Evolutionary conservation across 2,888 invertebrate genomes (phyloP).

Genomic region (Caenorhabditis sp.): DNA sequence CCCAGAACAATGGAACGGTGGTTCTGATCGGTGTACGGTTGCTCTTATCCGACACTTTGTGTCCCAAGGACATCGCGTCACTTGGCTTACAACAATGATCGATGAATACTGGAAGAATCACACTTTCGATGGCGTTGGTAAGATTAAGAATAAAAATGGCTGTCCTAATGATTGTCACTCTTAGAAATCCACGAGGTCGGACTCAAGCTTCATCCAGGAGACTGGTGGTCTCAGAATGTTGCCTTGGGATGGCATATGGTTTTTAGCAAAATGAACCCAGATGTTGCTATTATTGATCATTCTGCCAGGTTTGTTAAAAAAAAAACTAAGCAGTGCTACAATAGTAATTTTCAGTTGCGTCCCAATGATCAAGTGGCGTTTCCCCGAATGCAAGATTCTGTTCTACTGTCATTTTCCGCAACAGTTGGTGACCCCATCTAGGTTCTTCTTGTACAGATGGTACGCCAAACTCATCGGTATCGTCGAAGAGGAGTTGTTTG

Average conservation of each 20-base stretch:
- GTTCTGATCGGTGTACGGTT: constrained; percentile 82
- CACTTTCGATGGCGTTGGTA: constrained; percentile 79
- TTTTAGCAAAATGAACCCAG: constrained; percentile 77
- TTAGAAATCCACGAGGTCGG: constrained; percentile 79
- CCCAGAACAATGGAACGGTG: constrained; percentile 83
- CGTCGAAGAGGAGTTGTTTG: constrained; percentile 84
- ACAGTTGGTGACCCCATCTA: constrained; percentile 81
- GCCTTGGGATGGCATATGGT: constrained; percentile 80
- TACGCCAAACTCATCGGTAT: constrained; percentile 80
- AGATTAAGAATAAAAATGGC: constrained; percentile 23
- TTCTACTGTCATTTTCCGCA: constrained; percentile 83
- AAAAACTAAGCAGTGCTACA: neutral
- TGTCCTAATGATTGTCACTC: too few species aligned
- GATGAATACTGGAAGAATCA: constrained; percentile 82
- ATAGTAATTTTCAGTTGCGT: constrained; percentile 76
- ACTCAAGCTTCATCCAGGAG: constrained; percentile 80
- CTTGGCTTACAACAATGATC: constrained; percentile 83
- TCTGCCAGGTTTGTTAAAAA: constrained; percentile 75
- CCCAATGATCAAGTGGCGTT: constrained; percentile 82
- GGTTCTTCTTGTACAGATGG: constrained; percentile 82
- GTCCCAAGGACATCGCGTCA: constrained; percentile 73
- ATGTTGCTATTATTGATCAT: constrained; percentile 81
- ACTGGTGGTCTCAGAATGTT: constrained; percentile 82
- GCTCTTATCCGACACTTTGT: constrained; percentile 81
- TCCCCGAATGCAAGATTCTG: constrained; percentile 79